Conservation (phyloP, 2,888 invertebrate genomes). For the Diarsia rubi region DNA sequence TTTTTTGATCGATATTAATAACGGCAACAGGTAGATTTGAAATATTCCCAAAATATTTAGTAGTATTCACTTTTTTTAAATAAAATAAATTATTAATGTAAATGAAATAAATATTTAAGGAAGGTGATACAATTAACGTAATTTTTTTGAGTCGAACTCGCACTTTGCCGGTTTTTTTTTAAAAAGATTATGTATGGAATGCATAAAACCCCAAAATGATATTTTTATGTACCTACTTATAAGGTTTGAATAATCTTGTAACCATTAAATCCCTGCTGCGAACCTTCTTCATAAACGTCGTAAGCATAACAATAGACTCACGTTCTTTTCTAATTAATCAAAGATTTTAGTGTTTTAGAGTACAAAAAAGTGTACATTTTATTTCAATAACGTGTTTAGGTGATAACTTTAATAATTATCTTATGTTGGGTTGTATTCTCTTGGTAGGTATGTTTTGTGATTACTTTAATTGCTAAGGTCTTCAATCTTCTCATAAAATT, state of each 20-base stretch:
- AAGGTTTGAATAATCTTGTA: slow-evolving; percentile 11
- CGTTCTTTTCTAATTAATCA: slow-evolving; percentile 28
- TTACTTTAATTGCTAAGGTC: slow-evolving; percentile 1
- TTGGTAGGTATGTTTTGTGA: background rate
- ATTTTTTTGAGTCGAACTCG: too few relatives aligned
- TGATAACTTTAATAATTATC: background rate
- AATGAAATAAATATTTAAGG: too few relatives aligned
- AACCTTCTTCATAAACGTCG: background rate
- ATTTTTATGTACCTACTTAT: background rate
- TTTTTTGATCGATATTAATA: too few relatives aligned
- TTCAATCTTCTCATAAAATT: background rate
- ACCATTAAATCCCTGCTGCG: slow-evolving; percentile 44
- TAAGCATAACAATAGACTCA: slow-evolving; percentile 27
- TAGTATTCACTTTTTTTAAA: too few relatives aligned
- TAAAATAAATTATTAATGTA: too few relatives aligned
- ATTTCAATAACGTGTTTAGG: background rate
- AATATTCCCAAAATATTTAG: too few relatives aligned
- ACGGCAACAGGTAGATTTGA: too few relatives aligned
- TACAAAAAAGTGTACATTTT: background rate
- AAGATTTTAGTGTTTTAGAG: background rate
- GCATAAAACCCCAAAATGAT: background rate
- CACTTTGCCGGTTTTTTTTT: too few relatives aligned
- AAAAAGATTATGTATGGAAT: background rate
- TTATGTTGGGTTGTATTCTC: background rate
- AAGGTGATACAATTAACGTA: too few relatives aligned